Conservation (phyloP, 2,797 vertebrate genomes). For the Acropternis orthonyx region DNA sequence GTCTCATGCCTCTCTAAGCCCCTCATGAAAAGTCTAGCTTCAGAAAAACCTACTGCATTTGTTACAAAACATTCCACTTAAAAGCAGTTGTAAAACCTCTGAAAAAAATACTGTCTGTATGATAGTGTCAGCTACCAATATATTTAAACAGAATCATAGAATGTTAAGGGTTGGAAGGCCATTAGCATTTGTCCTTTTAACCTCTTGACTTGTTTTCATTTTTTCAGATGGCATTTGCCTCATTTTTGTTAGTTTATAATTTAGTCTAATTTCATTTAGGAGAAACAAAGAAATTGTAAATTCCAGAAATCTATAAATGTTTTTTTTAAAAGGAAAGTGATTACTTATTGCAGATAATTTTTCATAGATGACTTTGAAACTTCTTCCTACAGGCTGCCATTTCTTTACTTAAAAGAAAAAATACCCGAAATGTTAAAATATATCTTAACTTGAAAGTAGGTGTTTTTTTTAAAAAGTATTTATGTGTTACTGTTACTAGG, state of each 20-base stretch:
- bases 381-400: neutral
- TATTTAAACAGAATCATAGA: neutral
- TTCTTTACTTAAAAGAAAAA: neutral
- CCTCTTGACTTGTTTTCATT: neutral
- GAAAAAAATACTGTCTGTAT: neutral
- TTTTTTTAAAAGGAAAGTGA: neutral
- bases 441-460: neutral
- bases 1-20: neutral
- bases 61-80: neutral
- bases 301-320: neutral
- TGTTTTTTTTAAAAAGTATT: neutral
- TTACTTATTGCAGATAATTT: neutral
- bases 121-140: neutral
- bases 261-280: neutral
- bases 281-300: neutral
- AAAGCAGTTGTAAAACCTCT: neutral
- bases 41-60: neutral
- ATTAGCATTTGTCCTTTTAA: neutral
- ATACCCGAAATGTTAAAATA: neutral
- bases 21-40: neutral
- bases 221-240: neutral
- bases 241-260: neutral
- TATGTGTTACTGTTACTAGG: neutral
- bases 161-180: neutral
- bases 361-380: neutral